These are phyloP conservation scores for Atrichornis clamosus DNA, from an alignment of 2,113 vertebrate species.

Conservation along the genomic window DNA sequence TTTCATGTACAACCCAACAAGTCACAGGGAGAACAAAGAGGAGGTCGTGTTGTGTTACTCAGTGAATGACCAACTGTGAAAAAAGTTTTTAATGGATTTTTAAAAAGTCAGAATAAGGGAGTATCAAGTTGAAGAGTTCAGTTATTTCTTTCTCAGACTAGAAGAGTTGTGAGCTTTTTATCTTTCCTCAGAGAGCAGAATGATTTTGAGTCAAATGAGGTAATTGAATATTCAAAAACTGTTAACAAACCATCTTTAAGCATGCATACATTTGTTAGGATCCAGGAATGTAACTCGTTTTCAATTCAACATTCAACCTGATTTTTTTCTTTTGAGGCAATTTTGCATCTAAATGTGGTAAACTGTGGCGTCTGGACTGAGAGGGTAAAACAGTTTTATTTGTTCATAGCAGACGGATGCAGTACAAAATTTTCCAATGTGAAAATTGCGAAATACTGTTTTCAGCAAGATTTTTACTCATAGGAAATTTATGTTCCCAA, in stretches of 20 bases:
- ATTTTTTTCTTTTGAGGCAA: not conserved
- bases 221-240: not conserved
- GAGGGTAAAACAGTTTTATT: not conserved
- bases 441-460: not conserved
- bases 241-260: not conserved
- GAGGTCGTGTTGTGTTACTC: not conserved
- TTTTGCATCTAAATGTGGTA: not conserved
- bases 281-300: not conserved
- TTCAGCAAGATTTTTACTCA: not conserved
- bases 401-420: not conserved
- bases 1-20: not conserved
- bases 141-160: not conserved
- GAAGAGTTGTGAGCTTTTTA: not conserved
- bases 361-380: fast-evolving
- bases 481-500: not conserved
- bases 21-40: not conserved
- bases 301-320: not conserved
- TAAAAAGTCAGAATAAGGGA: not conserved
- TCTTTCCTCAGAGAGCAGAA: not conserved
- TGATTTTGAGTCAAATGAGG: not conserved
- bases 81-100: not conserved
- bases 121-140: not conserved
- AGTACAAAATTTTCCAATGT: not conserved
- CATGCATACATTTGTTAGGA: not conserved
- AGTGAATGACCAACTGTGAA: not conserved